Evolutionary conservation across 2,888 invertebrate genomes (phyloP).

Genomic region (Lampropteryx suffumata): DNA sequence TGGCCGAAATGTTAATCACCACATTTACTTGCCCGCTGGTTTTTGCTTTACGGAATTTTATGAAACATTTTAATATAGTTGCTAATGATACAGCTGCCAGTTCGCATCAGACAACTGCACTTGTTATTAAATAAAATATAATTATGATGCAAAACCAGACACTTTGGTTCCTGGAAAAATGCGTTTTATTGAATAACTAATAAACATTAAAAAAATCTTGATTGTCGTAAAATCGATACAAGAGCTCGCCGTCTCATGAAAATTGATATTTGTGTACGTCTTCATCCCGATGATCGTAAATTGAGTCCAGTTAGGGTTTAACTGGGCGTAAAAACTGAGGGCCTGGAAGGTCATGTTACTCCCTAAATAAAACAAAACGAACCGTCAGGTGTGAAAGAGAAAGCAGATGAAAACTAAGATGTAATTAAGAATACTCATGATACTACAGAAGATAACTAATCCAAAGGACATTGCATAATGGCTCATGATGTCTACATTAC

Average conservation of each 20-base stretch:
- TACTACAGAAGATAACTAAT: no score
- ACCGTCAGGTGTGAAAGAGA: neutral
- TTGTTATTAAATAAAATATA: conserved; percentile 43
- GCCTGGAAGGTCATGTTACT: conserved; percentile 74
- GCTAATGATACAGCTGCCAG: conserved; percentile 56
- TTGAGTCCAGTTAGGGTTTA: conserved; percentile 66
- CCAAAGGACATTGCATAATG: no score
- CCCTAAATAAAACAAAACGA: conserved; percentile 58
- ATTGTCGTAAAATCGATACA: conserved; percentile 57
- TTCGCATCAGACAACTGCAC: conserved; percentile 46
- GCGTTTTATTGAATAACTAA: no score
- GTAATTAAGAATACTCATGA: no score
- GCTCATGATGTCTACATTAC: no score
- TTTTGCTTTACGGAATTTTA: conserved; percentile 53
- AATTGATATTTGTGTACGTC: conserved; percentile 65
- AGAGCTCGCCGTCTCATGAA: conserved; percentile 38
- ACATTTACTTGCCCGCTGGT: conserved; percentile 58
- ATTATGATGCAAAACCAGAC: conserved; percentile 51
- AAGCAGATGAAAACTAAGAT: neutral
- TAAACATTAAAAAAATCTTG: conserved; percentile 49
- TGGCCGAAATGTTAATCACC: conserved; percentile 67
- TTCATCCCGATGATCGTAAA: conserved; percentile 77
- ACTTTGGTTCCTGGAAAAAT: conserved; percentile 40
- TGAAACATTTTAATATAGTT: conserved; percentile 49
- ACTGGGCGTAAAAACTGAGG: conserved; percentile 78